Percentiles rank a stretch among this genome's conserved stretches.
Conservation (phyloP, 2,113 vertebrate species). For the Larimichthys polyactis region DNA sequence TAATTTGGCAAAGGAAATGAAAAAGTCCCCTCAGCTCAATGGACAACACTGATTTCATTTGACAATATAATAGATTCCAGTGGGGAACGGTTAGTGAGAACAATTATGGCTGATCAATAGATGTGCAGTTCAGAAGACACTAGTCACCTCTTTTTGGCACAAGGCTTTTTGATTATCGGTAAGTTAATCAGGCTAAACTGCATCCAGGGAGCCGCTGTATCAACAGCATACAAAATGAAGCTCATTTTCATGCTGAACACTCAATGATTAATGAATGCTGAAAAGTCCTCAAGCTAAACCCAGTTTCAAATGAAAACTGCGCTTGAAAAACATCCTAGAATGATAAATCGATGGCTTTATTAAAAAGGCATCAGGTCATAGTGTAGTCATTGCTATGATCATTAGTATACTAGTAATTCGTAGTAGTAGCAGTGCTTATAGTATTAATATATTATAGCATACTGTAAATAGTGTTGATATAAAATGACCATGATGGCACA, state of each 20-base stretch:
- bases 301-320: conserved; percentile 34
- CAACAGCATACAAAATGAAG: conserved; percentile 61
- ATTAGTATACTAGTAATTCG: neutral
- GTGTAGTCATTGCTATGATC: neutral
- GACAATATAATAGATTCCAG: conserved; percentile 57
- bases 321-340: conserved; percentile 7
- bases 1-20: conserved; percentile 37
- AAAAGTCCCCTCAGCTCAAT: conserved; percentile 21
- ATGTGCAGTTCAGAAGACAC: neutral
- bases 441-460: neutral
- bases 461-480: neutral
- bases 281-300: conserved; percentile 52
- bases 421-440: neutral
- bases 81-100: conserved; percentile 13
- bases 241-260: conserved; percentile 1
- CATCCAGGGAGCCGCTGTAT: conserved; percentile 30
- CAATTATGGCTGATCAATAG: conserved; percentile 45
- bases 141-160: conserved; percentile 19
- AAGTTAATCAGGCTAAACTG: conserved; percentile 46
- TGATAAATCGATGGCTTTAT: neutral
- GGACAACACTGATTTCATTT: conserved; percentile 42
- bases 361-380: neutral
- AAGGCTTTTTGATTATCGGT: neutral
- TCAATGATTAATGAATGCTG: conserved; percentile 2
- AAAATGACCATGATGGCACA: neutral